A percentile compares a stretch with the other conserved stretches of the same genome.
These are phyloP conservation scores for Corvus hawaiiensis DNA, from an alignment of 2,113 vertebrate genomes.

Conservation along the genomic window DNA sequence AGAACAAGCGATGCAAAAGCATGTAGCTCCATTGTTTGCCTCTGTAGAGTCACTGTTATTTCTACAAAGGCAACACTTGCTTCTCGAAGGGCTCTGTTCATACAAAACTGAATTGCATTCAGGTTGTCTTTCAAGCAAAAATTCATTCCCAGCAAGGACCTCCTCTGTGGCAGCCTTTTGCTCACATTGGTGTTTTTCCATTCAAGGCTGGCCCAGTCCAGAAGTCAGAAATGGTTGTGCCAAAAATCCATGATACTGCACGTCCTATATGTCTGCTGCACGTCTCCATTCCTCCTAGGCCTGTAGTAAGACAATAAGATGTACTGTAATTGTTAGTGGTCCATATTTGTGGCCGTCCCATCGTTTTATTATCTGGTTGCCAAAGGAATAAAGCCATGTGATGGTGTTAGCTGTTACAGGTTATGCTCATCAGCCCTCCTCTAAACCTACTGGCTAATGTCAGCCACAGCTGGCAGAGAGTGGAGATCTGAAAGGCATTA, in stretches of 20 bases:
- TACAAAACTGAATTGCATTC: slow-evolving; percentile 1
- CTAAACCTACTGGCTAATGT: not conserved
- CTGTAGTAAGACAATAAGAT: not conserved
- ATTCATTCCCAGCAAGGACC: not conserved
- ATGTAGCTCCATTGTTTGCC: slow-evolving; percentile 43
- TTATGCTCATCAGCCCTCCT: not conserved
- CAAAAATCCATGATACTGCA: not conserved
- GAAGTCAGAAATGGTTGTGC: not conserved
- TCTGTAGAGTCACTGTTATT: slow-evolving; percentile 25
- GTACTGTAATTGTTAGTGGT: not conserved
- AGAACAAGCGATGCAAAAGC: slow-evolving; percentile 42
- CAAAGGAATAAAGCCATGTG: not conserved
- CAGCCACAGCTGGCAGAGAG: not conserved
- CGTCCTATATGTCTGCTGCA: not conserved
- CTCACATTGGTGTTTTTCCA: not conserved
- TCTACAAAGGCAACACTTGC: slow-evolving; percentile 14
- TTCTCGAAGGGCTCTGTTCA: not conserved
- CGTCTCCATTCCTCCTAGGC: not conserved
- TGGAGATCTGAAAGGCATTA: not conserved
- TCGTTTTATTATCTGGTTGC: not conserved
- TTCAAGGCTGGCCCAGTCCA: not conserved
- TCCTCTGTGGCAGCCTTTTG: not conserved
- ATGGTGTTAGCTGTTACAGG: not conserved
- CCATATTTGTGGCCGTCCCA: not conserved
- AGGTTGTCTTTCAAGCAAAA: slow-evolving; percentile 5